These are phyloP conservation scores for Ursus arctos DNA, from an alignment of 2,113 vertebrate species.

Conservation along the genomic window DNA sequence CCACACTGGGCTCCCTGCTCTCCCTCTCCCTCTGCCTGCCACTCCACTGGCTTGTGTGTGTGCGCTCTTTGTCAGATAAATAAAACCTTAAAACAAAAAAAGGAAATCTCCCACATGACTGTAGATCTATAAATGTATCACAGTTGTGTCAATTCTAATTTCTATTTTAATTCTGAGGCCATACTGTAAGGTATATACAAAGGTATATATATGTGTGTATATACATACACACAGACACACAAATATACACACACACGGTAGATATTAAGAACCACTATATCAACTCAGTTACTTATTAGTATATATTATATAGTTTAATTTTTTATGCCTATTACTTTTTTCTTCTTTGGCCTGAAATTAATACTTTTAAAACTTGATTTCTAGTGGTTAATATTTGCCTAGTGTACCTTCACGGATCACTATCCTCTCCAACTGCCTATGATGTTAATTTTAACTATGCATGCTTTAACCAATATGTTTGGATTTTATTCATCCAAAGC, in stretches of 20 bases:
- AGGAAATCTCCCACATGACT: neutral
- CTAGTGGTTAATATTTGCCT: neutral
- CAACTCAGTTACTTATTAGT: neutral
- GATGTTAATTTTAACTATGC: neutral
- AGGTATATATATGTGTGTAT: neutral
- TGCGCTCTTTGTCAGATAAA: neutral
- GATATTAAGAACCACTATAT: neutral
- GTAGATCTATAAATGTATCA: neutral
- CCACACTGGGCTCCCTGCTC: neutral
- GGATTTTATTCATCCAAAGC: neutral
- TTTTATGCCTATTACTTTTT: neutral
- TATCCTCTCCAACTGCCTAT: neutral
- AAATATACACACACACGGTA: no score
- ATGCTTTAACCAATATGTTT: neutral
- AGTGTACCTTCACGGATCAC: neutral
- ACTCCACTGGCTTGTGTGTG: neutral
- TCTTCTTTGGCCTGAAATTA: neutral
- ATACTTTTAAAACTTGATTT: neutral
- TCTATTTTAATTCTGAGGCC: constrained; percentile 5
- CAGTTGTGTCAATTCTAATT: neutral
- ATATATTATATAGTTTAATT: neutral
- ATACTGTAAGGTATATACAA: neutral
- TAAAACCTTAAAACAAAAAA: neutral
- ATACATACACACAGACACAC: neutral
- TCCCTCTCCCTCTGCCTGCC: neutral